Evolutionary conservation across 1,140 invertebrate genomes (phyloP).

Genomic region (Dendrolimus kikuchii): DNA sequence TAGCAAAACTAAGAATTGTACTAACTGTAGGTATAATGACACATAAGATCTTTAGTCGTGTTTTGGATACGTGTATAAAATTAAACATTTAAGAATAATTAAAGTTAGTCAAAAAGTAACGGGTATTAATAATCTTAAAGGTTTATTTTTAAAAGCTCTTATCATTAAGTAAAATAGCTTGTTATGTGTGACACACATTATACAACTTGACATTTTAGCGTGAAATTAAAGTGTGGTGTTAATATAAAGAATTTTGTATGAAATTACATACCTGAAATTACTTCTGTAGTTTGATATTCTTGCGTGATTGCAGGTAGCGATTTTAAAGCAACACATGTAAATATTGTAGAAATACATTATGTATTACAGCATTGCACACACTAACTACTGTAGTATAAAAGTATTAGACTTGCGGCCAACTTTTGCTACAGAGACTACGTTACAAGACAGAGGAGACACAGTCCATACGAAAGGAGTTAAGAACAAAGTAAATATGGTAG

Average conservation of each 20-base stretch:
- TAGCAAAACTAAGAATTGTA: too few relatives aligned
- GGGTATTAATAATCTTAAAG: too few relatives aligned
- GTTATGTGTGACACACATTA: too few relatives aligned
- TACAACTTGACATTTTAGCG: neutral
- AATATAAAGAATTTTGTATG: neutral
- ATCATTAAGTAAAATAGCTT: neutral
- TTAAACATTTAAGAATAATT: too few relatives aligned
- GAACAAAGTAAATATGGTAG: constrained; percentile 33
- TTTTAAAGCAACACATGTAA: constrained; percentile 20
- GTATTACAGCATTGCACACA: constrained; percentile 42
- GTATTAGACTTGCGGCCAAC: constrained; percentile 38
- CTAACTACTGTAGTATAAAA: constrained; percentile 36
- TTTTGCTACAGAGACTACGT: constrained; percentile 44
- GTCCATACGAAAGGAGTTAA: constrained; percentile 42
- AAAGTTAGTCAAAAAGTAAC: too few relatives aligned
- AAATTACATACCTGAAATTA: neutral
- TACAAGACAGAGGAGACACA: constrained; percentile 43
- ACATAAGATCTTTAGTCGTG: too few relatives aligned
- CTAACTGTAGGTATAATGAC: too few relatives aligned
- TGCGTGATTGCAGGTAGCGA: constrained; percentile 7
- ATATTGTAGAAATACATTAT: constrained; percentile 23
- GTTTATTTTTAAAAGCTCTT: too few relatives aligned
- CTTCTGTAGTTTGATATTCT: constrained; percentile 1
- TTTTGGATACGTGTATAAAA: too few relatives aligned
- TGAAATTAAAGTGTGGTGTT: neutral